Percentiles rank a stretch among this genome's conserved stretches.
Evolutionary conservation across 2,888 invertebrate species (phyloP).

Genomic region (Pecten maximus): DNA sequence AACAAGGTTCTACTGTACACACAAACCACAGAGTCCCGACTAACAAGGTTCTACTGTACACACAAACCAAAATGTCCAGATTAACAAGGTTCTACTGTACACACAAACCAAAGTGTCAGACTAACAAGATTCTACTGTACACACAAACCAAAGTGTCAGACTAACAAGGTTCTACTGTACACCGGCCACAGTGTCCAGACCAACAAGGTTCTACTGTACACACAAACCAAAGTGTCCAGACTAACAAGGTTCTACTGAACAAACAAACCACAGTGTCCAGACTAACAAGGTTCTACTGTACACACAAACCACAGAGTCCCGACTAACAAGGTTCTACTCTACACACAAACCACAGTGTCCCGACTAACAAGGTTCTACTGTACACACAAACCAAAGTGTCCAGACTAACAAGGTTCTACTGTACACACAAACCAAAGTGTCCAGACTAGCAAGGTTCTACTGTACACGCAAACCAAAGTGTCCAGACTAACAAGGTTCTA

Average conservation of each 20-base stretch:
- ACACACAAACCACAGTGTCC: not conserved
- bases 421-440: constrained; percentile 7
- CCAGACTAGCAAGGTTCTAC: not conserved
- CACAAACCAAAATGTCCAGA: too few species aligned
- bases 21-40: too few species aligned
- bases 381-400: not conserved
- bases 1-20: too few species aligned
- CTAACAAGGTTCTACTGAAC: not conserved
- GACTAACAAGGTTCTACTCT: too few species aligned
- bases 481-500: not conserved
- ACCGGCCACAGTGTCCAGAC: not conserved
- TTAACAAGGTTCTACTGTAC: too few species aligned
- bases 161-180: not conserved
- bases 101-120: not conserved
- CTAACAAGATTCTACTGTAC: not conserved
- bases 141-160: not conserved
- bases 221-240: not conserved
- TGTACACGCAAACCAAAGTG: not conserved
- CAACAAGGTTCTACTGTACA: not conserved
- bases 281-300: too few species aligned
- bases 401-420: not conserved
- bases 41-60: too few species aligned
- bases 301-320: too few species aligned
- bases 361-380: not conserved
- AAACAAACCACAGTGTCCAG: too few species aligned